Conservation (phyloP, 1,140 invertebrate species). For the Drosophila paulistorum region DNA sequence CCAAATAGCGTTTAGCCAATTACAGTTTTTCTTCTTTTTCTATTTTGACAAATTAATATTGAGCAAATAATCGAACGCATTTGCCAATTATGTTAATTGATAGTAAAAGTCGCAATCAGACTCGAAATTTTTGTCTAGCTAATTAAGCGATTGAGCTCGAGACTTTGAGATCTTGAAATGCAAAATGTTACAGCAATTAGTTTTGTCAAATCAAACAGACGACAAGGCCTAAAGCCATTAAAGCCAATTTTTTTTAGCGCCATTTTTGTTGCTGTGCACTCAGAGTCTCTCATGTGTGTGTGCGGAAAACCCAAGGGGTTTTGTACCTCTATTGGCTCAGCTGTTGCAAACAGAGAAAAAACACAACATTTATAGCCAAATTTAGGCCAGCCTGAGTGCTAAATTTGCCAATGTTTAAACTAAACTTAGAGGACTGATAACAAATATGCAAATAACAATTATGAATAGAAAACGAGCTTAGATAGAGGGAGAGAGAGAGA, state of each 20-base stretch:
- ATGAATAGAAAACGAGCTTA: slow-evolving; percentile 1
- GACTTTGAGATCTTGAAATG: slow-evolving; percentile 45
- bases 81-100: slow-evolving; percentile 77
- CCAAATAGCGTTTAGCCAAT: slow-evolving; percentile 52
- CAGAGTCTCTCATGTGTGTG: slow-evolving; percentile 1
- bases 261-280: slow-evolving; percentile 14
- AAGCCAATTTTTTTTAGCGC: slow-evolving; percentile 33
- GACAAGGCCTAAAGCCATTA: slow-evolving; percentile 59
- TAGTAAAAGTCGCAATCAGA: slow-evolving; percentile 63
- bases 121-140: slow-evolving; percentile 37
- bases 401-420: slow-evolving; percentile 59
- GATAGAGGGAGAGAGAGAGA: slow-evolving; percentile 6
- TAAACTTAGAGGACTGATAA: slow-evolving; percentile 49
- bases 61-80: slow-evolving; percentile 60
- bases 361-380: background rate
- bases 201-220: slow-evolving; percentile 59
- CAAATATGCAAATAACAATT: slow-evolving; percentile 51
- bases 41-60: slow-evolving; percentile 57
- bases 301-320: slow-evolving; percentile 52
- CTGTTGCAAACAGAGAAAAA: slow-evolving; percentile 45
- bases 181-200: slow-evolving; percentile 63
- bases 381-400: slow-evolving; percentile 29
- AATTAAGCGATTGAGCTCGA: slow-evolving; percentile 49
- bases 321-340: slow-evolving; percentile 55
- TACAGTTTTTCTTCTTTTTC: slow-evolving; percentile 50